Evolutionary conservation across 2,888 invertebrate species (phyloP), one percentile per base, ranked within the genome.

Genomic region (Hanleya hanleyi): DNA sequence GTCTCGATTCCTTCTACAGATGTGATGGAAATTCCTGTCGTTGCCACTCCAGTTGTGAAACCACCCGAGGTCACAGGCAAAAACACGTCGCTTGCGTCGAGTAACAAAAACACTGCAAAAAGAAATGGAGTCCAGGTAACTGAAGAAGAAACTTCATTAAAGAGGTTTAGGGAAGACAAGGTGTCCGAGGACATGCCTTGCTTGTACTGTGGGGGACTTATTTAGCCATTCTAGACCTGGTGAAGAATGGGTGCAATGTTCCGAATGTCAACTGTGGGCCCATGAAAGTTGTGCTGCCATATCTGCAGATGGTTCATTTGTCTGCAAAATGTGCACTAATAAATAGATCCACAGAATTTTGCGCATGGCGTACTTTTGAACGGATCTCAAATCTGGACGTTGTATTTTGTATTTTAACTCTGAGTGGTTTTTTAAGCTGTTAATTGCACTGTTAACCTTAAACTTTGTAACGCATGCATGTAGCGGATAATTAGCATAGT

Each of bases 171-270:
- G n/a, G n/a, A n/a, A n/a, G n/a, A n/a, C 47, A 22, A 47, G 22
- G 61, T 18, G 29, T 26, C 35, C 36, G 37, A 35, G 15, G 35
- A 64, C 29, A 37, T n/a, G 12, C 36, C 64, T 36, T 64, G 64
- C 26, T 35, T 64, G n/a, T 64, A 36, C 29, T 64, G 64, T 26
- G 2, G 38, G n/a, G 37, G 64, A 37, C 22, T 26, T 35, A 35
- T 64, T 64, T 35, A 64, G 64, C 37, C 64, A 64, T 12, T 36
- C 64, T 18, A 64, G 36, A 26, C 5, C 29, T 22, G 64, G 35
- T 1, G 64, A 64, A 26, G 1, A 15, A 36, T 64, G 64, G 64
- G 36, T 64, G 15, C 64, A 64, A 15, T 64, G 64, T 37, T 64
- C 35, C 15, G n/a, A 22, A 1, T 36, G 64, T 64, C 22, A 1